Evolutionary conservation across 2,888 invertebrate species (phyloP), one percentile per base, ranked within the genome.

Genomic region (Eupithecia tripunctaria): DNA sequence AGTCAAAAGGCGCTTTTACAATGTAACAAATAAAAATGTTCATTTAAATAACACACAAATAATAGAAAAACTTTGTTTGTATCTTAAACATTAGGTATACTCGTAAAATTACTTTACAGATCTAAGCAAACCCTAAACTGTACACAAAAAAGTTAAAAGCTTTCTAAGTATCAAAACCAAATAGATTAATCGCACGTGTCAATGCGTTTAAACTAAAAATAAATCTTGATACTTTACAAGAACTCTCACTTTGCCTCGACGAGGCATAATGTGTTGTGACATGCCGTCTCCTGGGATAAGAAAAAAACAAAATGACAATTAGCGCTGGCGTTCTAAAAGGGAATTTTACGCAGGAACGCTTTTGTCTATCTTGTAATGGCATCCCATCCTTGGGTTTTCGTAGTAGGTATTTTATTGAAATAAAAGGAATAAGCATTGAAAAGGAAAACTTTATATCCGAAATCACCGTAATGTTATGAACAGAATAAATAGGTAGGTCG

Each of bases 221-320:
- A 76, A 68, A 69, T 73, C 32, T 67, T 63, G 70, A 72, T 64
- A 70, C 62, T 69, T 60, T 62, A 73, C 71, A 70, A 63, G 66
- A 47, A 64, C 64, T 60, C 27, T 27, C 68, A 72, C 72, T 74
- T 74, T 32, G 62, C 67, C 36, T 56, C 62, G 27, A 25, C 18
- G 56, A 29, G 36, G 71, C 60, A 71, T 78, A 78, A 78, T 79
- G 78, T 77, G 76, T 77, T 78, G 76, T 76, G 79, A 78, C 78
- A 36, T 67, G 51, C 63, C 68, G 68, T 69, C 77, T 71, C 79
- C 70, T 67, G 78, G 76, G 81, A 68, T 29, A 70, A 67, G 78
- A 80, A 80, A 79, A 76, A 78, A 75, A 68, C 80, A 79, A 79
- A 78, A 76, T 77, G 71, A 73, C 78, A 79, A 80, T 81, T 79